Base-by-base conservation (phyloP, 2,888 invertebrate genomes). In the Rotaria magnacalcarata region DNA sequence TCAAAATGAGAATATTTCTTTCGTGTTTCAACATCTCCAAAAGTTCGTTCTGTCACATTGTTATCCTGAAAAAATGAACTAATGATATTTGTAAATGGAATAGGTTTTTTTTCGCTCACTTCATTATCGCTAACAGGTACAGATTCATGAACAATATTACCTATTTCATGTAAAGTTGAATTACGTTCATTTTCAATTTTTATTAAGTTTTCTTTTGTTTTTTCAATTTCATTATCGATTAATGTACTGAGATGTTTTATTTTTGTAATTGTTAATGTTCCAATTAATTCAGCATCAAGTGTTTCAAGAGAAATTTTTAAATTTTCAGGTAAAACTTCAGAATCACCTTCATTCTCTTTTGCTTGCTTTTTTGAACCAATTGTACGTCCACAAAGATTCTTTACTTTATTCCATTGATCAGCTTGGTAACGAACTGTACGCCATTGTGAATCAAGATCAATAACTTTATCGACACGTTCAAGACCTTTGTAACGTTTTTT, bases 1-100 rank as follows among this genome's bases (percentile, higher is more conserved):
- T 98, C 98, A 7, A 97, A 96, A 92, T 99, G 99, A 0, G 98
- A 99, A 91, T 98, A 99, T 91, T 96, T 96, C 89, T 95, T 96
- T 87, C 92, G 93, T 43, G 93, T 91, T 24, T 93, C 92, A 89
- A 95, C 94, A 91, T 99, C 95, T 24, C 99, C 99, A 90, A 93
- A 94, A 0, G 95, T 96, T 88, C 86, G 27, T 60, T 87, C 86
- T 5, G 75, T 84, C 8, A 75, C 52, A 47, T 86, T 87, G 14
- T 56, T 74, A 43, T 84, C 85, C 67, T 50, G 27, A n/a, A 84
- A 41, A 21, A 43, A 41, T 10, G 10, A 50, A 8, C 5, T 8
- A 50, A 50, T 47, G 21, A 21, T 50, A 47, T 21, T 19, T 21
- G 43, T 5, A 21, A n/a, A 84, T 21, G 14, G 11, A 43, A 21